phyloP scores from a whole-genome alignment of 2,113 vertebrate species.

The Psilopsiagon aurifrons region DNA sequence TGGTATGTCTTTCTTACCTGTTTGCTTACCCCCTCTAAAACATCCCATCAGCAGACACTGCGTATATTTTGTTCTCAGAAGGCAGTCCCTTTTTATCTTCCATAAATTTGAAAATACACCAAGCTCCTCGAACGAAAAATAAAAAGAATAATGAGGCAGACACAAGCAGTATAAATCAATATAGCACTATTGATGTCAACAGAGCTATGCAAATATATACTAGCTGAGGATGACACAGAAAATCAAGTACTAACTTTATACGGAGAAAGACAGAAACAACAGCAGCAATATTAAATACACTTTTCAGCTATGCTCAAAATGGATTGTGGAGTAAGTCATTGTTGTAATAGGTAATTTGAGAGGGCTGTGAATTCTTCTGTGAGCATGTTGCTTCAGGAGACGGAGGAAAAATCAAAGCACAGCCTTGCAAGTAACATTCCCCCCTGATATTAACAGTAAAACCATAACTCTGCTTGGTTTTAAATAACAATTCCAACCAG shows the following conservation, averaged over 20 bases:
- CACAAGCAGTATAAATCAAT: constrained; percentile 43
- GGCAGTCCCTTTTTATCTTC: constrained; percentile 13
- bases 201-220: constrained; percentile 50
- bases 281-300: constrained; percentile 48
- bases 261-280: constrained; percentile 25
- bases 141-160: constrained; percentile 36
- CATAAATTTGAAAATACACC: neutral
- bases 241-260: constrained; percentile 54
- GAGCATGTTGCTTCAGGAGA: constrained; percentile 39
- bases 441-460: constrained; percentile 41
- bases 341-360: constrained; percentile 50
- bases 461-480: neutral
- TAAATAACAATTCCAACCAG: constrained; percentile 31
- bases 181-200: constrained; percentile 23
- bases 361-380: constrained; percentile 44
- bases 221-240: constrained; percentile 36
- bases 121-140: neutral
- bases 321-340: constrained; percentile 47
- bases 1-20: neutral
- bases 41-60: neutral
- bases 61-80: neutral
- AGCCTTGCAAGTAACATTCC: constrained; percentile 21
- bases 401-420: constrained; percentile 46
- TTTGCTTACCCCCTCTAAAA: constrained; percentile 23
- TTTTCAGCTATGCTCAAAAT: constrained; percentile 36